Conservation (phyloP, 2,888 invertebrate species). For the Thalpophila matura region DNA sequence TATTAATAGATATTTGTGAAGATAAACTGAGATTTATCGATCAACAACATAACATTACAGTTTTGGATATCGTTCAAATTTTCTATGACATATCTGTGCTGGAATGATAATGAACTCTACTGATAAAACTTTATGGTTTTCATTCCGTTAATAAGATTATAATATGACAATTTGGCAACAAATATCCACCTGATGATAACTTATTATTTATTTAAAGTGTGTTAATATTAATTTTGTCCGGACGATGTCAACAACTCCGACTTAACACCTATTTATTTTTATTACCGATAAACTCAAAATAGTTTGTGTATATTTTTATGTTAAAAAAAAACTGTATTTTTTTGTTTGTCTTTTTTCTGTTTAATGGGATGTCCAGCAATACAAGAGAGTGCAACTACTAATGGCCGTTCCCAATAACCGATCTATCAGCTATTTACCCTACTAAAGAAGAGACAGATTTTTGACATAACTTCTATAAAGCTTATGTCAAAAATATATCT, state of each 20-base stretch:
- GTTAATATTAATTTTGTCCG: constrained; percentile 16
- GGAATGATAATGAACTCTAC: constrained; percentile 15
- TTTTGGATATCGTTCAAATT: constrained; percentile 42
- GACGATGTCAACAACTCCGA: constrained; percentile 20
- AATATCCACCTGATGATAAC: constrained; percentile 11
- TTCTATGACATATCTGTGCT: background rate
- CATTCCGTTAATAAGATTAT: constrained; percentile 26
- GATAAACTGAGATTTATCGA: constrained; percentile 46
- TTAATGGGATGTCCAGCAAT: too few relatives aligned
- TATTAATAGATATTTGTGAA: constrained; percentile 32
- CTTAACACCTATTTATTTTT: constrained; percentile 14
- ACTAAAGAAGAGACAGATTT: too few relatives aligned
- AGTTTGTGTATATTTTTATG: background rate
- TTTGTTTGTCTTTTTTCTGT: too few relatives aligned
- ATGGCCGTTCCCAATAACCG: too few relatives aligned
- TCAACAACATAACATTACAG: constrained; percentile 25
- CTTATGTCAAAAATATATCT: too few relatives aligned
- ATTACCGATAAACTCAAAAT: background rate
- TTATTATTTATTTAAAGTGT: constrained; percentile 21
- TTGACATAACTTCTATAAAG: too few relatives aligned
- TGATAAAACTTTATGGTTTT: background rate
- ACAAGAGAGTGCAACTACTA: too few relatives aligned
- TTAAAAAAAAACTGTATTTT: background rate
- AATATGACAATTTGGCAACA: constrained; percentile 25
- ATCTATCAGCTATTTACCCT: too few relatives aligned